These are phyloP conservation scores for Danio choprae DNA, from an alignment of 2,797 vertebrate genomes.

Conservation along the genomic window DNA sequence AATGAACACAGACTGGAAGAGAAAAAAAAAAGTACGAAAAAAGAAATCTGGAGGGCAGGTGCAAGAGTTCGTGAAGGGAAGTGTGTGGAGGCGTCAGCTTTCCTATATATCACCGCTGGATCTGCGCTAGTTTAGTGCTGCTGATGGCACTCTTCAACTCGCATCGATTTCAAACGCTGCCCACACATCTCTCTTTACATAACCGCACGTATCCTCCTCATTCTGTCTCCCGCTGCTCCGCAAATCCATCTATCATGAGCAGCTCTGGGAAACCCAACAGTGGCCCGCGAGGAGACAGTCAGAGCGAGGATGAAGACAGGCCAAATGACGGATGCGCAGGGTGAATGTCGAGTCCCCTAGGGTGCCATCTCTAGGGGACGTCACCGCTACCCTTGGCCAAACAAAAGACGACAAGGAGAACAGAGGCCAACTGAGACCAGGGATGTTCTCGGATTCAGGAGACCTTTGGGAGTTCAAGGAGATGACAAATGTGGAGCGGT, in stretches of 20 bases:
- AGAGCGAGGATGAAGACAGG: conserved; percentile 9
- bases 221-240: conserved; percentile 31
- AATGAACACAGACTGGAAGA: conserved; percentile 14
- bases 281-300: neutral
- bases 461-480: conserved; percentile 53
- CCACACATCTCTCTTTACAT: conserved; percentile 73
- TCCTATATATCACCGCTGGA: conserved; percentile 28
- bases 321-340: conserved; percentile 32
- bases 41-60: conserved; percentile 22
- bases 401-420: conserved; percentile 42
- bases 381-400: conserved; percentile 21
- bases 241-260: conserved; percentile 35
- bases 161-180: conserved; percentile 65
- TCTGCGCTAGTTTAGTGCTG: conserved; percentile 67
- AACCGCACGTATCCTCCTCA: conserved; percentile 61
- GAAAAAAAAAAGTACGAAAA: neutral
- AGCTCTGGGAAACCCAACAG: conserved; percentile 34
- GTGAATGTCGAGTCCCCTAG: conserved; percentile 6
- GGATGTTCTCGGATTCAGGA: conserved; percentile 32
- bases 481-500: conserved; percentile 56
- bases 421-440: conserved; percentile 10
- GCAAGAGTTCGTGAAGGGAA: conserved; percentile 28
- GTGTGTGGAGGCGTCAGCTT: conserved; percentile 68
- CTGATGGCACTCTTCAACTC: conserved; percentile 64
- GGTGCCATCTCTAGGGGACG: conserved; percentile 34